A percentile compares a stretch with the other conserved stretches of the same genome.
These are phyloP conservation scores for Hydrochoerus hydrochaeris DNA, from an alignment of 2,113 vertebrate species.

Conservation along the genomic window DNA sequence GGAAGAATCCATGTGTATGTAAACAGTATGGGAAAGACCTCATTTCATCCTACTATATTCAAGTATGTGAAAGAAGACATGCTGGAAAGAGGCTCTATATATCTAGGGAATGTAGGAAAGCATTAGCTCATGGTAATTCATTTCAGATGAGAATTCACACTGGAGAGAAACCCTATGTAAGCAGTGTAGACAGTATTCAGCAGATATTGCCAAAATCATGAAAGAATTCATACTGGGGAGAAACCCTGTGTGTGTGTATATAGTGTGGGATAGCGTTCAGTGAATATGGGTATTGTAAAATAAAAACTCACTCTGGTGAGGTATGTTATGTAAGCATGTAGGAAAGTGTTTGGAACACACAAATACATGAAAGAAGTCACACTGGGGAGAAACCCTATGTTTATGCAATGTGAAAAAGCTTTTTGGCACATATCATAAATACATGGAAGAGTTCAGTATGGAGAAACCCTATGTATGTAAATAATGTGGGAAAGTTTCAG, in stretches of 20 bases:
- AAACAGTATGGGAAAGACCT: not conserved
- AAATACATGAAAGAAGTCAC: too few species aligned
- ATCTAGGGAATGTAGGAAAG: not conserved
- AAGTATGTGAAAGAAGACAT: not conserved
- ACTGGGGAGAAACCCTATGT: not conserved
- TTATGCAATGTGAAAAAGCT: not conserved
- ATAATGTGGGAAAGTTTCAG: not conserved
- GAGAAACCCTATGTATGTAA: not conserved
- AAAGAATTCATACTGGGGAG: not conserved
- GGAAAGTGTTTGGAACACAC: too few species aligned
- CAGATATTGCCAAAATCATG: too few species aligned
- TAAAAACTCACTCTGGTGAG: too few species aligned
- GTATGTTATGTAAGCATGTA: too few species aligned
- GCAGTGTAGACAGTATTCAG: too few species aligned
- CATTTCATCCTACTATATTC: not conserved
- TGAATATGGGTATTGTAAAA: too few species aligned
- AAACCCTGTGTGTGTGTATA: not conserved
- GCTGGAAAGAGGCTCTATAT: not conserved
- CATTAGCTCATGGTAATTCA: not conserved
- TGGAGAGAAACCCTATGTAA: too few species aligned
- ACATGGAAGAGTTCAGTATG: not conserved
- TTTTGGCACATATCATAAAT: not conserved
- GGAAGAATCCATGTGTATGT: not conserved
- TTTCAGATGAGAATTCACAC: not conserved
- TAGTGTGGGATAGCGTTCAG: not conserved